A percentile compares a stretch with the other conserved stretches of the same genome.
These are phyloP conservation scores for Pipistrellus kuhlii DNA, from an alignment of 2,797 vertebrate genomes.

Conservation along the genomic window DNA sequence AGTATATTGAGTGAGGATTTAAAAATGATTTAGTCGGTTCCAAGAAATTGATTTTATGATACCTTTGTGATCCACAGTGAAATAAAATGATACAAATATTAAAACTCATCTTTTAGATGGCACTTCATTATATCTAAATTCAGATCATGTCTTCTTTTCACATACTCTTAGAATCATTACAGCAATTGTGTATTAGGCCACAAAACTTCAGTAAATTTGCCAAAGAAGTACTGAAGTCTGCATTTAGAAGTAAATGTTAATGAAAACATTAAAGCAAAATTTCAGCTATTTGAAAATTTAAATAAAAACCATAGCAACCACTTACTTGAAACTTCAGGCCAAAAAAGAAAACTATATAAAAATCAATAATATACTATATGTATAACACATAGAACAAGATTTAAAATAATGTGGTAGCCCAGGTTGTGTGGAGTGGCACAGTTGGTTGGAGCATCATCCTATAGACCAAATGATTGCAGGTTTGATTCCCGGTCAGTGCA, in stretches of 20 bases:
- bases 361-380: not conserved
- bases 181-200: not conserved
- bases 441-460: not conserved
- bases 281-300: not conserved
- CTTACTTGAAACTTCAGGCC: not conserved
- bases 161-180: not conserved
- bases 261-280: slow-evolving; percentile 4
- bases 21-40: not conserved
- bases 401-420: not conserved
- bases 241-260: slow-evolving; percentile 22
- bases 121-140: slow-evolving; percentile 15
- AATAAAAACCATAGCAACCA: not conserved
- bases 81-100: slow-evolving; percentile 2
- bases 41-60: slow-evolving; percentile 25
- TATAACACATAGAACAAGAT: not conserved
- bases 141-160: slow-evolving; percentile 12
- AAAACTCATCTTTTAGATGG: not conserved
- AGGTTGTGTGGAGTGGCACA: not conserved
- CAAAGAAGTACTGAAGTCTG: not conserved
- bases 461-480: no score
- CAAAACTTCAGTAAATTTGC: slow-evolving; percentile 1
- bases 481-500: no score
- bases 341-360: not conserved
- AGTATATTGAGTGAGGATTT: no score
- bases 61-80: not conserved